phyloP scores from a whole-genome alignment of 1,140 invertebrate genomes.

The Araneus ventricosus region DNA sequence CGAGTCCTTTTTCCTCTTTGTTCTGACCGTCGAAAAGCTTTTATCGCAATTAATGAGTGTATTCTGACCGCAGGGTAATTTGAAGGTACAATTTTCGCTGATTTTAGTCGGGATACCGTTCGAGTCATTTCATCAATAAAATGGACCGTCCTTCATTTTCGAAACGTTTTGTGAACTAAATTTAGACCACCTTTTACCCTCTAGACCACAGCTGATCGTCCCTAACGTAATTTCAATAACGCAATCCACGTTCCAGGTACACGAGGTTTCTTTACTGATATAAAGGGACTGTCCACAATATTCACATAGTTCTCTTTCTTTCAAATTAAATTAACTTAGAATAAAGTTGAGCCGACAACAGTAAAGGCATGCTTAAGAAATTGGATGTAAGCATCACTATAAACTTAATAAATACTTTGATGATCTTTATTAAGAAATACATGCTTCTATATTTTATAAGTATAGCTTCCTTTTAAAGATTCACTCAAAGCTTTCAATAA shows the following conservation, averaged over 20 bases:
- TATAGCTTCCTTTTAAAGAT: too few species aligned
- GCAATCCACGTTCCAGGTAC: slow-evolving; percentile 62
- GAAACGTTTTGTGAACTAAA: slow-evolving; percentile 60
- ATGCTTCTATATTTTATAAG: too few species aligned
- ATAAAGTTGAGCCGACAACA: too few species aligned
- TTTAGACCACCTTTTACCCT: slow-evolving; percentile 75
- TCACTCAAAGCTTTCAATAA: too few species aligned
- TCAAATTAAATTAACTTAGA: neutral
- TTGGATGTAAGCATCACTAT: too few species aligned
- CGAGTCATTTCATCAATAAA: slow-evolving; percentile 73
- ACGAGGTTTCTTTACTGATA: slow-evolving; percentile 37
- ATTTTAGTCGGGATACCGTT: slow-evolving; percentile 65
- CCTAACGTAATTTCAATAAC: slow-evolving; percentile 70
- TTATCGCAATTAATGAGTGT: slow-evolving; percentile 73
- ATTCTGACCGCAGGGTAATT: slow-evolving; percentile 68
- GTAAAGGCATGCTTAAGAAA: too few species aligned
- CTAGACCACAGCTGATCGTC: slow-evolving; percentile 67
- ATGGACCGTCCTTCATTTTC: slow-evolving; percentile 73
- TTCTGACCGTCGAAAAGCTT: slow-evolving; percentile 58
- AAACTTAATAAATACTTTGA: too few species aligned
- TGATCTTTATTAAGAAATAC: too few species aligned
- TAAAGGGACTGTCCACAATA: neutral
- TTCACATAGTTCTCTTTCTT: neutral
- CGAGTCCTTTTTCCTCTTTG: slow-evolving; percentile 28
- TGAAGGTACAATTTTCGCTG: slow-evolving; percentile 69